Conservation (phyloP, 2,888 invertebrate genomes). For the Sipunculus nudus region DNA sequence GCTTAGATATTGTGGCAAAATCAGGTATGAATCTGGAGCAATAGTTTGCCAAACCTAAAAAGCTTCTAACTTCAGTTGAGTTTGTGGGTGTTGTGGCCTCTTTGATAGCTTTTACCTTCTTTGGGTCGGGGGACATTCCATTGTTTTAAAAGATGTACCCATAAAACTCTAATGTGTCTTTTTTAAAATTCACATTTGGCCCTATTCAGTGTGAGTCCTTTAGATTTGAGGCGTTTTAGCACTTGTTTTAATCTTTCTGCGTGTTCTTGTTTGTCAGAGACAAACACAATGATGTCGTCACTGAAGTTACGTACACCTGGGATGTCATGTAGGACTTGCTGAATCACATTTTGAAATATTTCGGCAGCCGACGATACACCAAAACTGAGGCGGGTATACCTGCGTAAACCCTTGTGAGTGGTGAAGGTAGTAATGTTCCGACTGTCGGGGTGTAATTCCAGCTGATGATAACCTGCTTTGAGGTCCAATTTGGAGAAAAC, state of each 20-base stretch:
- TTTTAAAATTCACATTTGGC: constrained; percentile 24
- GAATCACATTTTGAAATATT: constrained; percentile 20
- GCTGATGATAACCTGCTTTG: constrained; percentile 13
- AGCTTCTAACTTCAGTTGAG: constrained; percentile 35
- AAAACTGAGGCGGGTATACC: constrained; percentile 31
- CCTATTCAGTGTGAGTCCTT: constrained; percentile 22
- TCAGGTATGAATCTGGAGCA: constrained; percentile 41
- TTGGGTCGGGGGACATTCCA: constrained; percentile 29
- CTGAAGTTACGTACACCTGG: constrained; percentile 12
- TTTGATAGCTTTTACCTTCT: constrained; percentile 37
- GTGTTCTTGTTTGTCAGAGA: constrained; percentile 3
- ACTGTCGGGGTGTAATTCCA: constrained; percentile 11
- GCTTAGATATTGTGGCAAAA: constrained; percentile 36
- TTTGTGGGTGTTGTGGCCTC: constrained; percentile 32
- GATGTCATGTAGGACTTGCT: constrained; percentile 12
- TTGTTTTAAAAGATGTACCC: constrained; percentile 9
- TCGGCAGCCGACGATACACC: constrained; percentile 21
- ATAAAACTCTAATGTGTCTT: not conserved
- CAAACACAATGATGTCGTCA: constrained; percentile 26
- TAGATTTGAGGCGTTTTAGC: constrained; percentile 15
- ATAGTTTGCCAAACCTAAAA: constrained; percentile 44
- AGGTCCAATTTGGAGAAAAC: constrained; percentile 16
- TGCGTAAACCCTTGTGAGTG: constrained; percentile 23
- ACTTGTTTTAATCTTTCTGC: constrained; percentile 19
- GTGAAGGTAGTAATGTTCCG: constrained; percentile 35